Evolutionary conservation across 2,113 vertebrate species (phyloP).

Genomic region (Brachyhypopomus gauderio): DNA sequence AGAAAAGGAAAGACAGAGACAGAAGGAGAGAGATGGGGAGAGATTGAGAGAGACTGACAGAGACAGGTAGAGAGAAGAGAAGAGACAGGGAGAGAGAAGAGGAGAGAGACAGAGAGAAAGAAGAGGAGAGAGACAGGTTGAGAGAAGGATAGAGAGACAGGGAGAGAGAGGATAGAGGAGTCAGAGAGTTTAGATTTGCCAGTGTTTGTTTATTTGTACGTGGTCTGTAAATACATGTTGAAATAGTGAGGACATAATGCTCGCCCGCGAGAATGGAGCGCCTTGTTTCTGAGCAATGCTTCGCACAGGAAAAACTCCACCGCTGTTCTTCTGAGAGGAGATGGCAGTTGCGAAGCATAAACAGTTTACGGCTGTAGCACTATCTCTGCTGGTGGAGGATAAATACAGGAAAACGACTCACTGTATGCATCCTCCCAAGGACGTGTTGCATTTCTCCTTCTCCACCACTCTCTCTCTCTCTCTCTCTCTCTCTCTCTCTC

Average conservation of each 20-base stretch:
- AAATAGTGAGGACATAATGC: conserved; percentile 40
- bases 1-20: not conserved
- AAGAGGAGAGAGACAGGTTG: not conserved
- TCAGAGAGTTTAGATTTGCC: conserved; percentile 39
- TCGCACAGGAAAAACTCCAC: conserved; percentile 40
- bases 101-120: not conserved
- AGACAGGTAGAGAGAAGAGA: not conserved
- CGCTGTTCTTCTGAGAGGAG: conserved; percentile 42
- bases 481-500: not conserved
- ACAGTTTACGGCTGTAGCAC: conserved; percentile 58
- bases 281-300: conserved; percentile 49
- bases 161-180: not conserved
- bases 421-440: conserved; percentile 25
- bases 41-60: not conserved
- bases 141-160: not conserved
- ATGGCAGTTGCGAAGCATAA: conserved; percentile 45
- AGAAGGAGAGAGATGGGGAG: not conserved
- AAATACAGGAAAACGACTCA: conserved; percentile 59
- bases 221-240: conserved; percentile 47
- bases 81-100: too few relatives aligned
- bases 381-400: conserved; percentile 54
- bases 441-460: conserved; percentile 16
- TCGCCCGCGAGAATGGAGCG: not conserved
- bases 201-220: conserved; percentile 47
- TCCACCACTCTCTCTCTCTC: conserved; percentile 3